Percentiles rank a stretch among this genome's conserved stretches.
Conservation (phyloP, 2,797 vertebrate genomes). For the Enteromius paludinosus region DNA sequence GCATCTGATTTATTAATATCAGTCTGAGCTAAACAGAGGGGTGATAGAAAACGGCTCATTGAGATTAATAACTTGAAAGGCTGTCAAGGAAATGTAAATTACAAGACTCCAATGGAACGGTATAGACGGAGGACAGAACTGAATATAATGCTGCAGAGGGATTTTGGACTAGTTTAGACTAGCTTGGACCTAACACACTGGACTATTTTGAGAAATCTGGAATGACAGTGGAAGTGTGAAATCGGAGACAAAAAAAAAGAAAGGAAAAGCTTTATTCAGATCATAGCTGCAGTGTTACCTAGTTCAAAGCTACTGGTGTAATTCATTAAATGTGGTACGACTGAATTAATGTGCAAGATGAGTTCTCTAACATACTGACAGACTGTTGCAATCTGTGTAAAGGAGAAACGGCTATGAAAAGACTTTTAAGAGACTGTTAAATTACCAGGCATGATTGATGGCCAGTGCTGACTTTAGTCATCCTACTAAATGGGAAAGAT, state of each 20-base stretch:
- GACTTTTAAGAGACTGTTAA: conserved; percentile 26
- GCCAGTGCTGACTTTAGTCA: background rate
- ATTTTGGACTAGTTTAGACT: background rate
- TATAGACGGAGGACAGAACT: background rate
- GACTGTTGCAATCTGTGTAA: conserved; percentile 25
- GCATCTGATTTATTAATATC: conserved; percentile 29
- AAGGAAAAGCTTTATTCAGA: background rate
- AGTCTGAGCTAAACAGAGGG: conserved; percentile 10
- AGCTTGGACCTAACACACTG: background rate
- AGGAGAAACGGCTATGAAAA: conserved; percentile 7
- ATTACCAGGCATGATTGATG: conserved; percentile 27
- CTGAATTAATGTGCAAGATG: background rate
- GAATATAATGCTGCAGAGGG: background rate
- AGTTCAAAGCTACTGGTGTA: background rate
- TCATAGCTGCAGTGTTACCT: background rate
- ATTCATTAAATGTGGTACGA: conserved; percentile 5
- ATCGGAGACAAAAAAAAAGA: background rate
- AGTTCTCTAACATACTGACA: background rate
- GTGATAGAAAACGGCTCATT: conserved; percentile 14
- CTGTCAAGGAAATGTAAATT: background rate
- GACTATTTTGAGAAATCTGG: background rate
- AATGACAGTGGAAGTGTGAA: conserved; percentile 15
- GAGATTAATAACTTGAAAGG: conserved; percentile 25
- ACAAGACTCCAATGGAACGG: conserved; percentile 3
- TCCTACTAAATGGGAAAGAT: conserved; percentile 17